phyloP scores from a whole-genome alignment of 2,888 invertebrate species.

The Danaus chrysippus region DNA sequence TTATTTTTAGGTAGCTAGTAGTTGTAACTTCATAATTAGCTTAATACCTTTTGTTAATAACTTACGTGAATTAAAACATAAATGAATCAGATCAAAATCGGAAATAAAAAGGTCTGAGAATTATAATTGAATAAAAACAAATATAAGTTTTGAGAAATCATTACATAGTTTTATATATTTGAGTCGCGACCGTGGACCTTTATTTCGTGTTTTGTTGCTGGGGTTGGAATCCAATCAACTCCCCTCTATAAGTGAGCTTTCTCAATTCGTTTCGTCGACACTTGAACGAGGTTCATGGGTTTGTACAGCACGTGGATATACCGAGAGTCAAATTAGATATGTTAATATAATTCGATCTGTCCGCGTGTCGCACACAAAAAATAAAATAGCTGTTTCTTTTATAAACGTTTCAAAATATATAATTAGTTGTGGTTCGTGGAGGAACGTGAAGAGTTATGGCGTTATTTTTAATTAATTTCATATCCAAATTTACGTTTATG shows the following conservation, averaged over 20 bases:
- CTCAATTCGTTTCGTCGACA: slow-evolving; percentile 31
- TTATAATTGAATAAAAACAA: too few species aligned
- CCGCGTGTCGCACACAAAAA: background rate
- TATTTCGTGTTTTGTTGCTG: slow-evolving; percentile 15
- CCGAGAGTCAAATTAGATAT: background rate
- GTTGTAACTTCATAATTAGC: too few species aligned
- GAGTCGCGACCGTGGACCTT: slow-evolving; percentile 4
- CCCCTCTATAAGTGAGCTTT: slow-evolving; percentile 34
- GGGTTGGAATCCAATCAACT: slow-evolving; percentile 46
- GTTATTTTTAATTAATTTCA: too few species aligned
- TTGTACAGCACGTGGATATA: slow-evolving; percentile 11
- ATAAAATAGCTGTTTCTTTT: background rate
- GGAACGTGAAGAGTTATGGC: too few species aligned
- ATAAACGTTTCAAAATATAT: too few species aligned
- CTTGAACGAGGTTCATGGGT: slow-evolving; percentile 24
- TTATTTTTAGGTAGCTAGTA: background rate
- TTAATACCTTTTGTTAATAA: too few species aligned
- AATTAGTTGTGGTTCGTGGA: too few species aligned
- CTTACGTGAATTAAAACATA: too few species aligned
- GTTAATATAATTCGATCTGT: background rate
- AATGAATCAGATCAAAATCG: too few species aligned
- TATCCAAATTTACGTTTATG: too few species aligned
- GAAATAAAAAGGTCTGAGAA: too few species aligned
- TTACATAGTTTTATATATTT: slow-evolving; percentile 13
- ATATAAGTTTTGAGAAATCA: background rate